Evolutionary conservation across 2,113 vertebrate species (phyloP).

Genomic region (Sinocyclocheilus maitianheensis): DNA sequence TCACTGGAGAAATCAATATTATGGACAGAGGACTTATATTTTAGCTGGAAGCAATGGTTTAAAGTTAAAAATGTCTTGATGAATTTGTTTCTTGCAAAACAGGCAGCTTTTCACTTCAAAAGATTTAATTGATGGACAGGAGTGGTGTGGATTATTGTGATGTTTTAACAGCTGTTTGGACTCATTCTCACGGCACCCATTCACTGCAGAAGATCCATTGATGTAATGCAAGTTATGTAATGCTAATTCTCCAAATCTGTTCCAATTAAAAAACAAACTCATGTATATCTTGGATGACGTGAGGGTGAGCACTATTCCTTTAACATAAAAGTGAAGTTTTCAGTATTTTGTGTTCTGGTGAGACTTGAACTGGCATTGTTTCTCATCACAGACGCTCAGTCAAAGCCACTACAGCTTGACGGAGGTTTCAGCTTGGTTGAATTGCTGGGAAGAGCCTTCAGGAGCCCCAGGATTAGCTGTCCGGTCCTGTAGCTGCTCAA

Average conservation of each 20-base stretch:
- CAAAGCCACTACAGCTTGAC: conserved; percentile 12
- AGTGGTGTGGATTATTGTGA: no score
- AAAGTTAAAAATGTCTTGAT: background rate
- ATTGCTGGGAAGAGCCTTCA: background rate
- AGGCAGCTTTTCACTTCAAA: background rate
- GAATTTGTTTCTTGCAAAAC: background rate
- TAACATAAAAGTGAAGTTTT: background rate
- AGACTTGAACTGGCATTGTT: conserved; percentile 25
- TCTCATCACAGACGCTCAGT: conserved; percentile 16
- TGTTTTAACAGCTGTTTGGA: no score
- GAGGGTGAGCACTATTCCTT: background rate
- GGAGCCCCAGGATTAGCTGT: background rate
- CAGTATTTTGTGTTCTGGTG: background rate
- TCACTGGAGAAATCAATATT: no score
- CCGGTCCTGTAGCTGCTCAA: background rate
- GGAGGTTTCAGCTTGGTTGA: background rate
- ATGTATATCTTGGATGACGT: background rate
- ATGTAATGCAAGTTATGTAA: background rate
- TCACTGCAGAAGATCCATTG: background rate
- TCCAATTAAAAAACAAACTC: background rate
- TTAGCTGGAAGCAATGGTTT: background rate
- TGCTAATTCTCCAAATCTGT: background rate
- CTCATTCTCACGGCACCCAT: background rate
- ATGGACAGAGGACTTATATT: no score
- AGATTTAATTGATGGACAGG: no score